These are phyloP conservation scores for Drosophila neocordata DNA, from an alignment of 1,140 invertebrate genomes.

Conservation along the genomic window DNA sequence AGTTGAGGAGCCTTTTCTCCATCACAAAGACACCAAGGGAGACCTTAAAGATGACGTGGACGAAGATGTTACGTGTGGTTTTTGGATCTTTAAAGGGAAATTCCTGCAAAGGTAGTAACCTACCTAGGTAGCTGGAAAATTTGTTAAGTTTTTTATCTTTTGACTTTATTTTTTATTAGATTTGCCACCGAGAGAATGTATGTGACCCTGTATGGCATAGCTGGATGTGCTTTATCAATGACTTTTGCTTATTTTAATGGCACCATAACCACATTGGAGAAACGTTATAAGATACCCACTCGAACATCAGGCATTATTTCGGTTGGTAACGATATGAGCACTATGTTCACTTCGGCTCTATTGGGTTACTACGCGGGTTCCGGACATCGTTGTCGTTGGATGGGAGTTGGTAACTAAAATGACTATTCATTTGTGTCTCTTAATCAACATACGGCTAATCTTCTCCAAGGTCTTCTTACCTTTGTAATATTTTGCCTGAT, in stretches of 20 bases:
- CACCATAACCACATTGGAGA: slow-evolving; percentile 91
- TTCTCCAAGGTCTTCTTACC: slow-evolving; percentile 85
- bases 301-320: slow-evolving; percentile 88
- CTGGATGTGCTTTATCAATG: slow-evolving; percentile 88
- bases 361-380: slow-evolving; percentile 66
- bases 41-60: slow-evolving; percentile 14
- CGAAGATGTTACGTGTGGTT: slow-evolving; percentile 86
- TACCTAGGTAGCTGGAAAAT: background rate
- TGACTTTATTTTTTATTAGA: slow-evolving; percentile 52
- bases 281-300: slow-evolving; percentile 90
- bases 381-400: slow-evolving; percentile 73
- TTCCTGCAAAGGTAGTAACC: slow-evolving; percentile 83
- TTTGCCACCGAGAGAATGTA: slow-evolving; percentile 90
- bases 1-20: background rate
- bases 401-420: slow-evolving; percentile 59
- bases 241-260: slow-evolving; percentile 90
- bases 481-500: slow-evolving; percentile 88
- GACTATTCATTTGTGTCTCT: slow-evolving; percentile 75
- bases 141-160: too few relatives aligned
- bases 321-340: slow-evolving; percentile 86
- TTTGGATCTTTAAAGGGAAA: slow-evolving; percentile 85
- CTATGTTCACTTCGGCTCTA: slow-evolving; percentile 58
- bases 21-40: background rate
- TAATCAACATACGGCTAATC: slow-evolving; percentile 56
- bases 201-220: slow-evolving; percentile 88